Conservation (phyloP, 1,140 invertebrate species). For the Oreohelix idahoensis region DNA sequence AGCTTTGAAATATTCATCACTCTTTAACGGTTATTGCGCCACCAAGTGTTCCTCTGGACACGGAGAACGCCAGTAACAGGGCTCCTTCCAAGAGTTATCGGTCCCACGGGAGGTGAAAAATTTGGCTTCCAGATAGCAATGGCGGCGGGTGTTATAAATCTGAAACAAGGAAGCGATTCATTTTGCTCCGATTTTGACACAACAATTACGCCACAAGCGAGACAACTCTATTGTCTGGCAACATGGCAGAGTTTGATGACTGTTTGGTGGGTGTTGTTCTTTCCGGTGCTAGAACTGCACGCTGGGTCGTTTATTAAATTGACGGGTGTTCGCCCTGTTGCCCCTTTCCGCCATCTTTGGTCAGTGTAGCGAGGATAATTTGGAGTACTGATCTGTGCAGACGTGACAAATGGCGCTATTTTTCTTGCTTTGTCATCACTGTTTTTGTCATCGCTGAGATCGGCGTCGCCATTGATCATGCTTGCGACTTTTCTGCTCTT, state of each 20-base stretch:
- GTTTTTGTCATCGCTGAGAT: background rate
- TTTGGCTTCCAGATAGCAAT: conserved; percentile 8
- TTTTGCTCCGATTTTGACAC: conserved; percentile 15
- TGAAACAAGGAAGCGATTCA: conserved; percentile 20
- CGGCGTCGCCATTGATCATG: too few relatives aligned
- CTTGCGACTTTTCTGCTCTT: too few relatives aligned
- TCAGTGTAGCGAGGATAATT: conserved; percentile 26
- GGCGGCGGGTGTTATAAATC: conserved; percentile 1
- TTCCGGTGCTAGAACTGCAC: background rate
- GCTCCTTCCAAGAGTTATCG: background rate
- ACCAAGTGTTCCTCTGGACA: background rate
- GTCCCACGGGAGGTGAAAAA: background rate
- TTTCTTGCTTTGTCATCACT: background rate
- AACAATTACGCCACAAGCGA: conserved; percentile 24
- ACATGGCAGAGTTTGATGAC: background rate
- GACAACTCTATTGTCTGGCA: background rate
- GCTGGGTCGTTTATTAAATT: background rate
- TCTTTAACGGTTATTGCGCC: conserved; percentile 19
- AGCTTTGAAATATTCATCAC: conserved; percentile 29
- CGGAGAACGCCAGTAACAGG: background rate
- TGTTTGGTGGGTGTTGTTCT: conserved; percentile 4
- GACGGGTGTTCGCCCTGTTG: background rate
- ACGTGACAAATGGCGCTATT: conserved; percentile 19
- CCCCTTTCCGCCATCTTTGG: conserved; percentile 28
- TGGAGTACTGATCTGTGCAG: background rate